These are phyloP conservation scores for Morphnarchus princeps DNA, from an alignment of 2,113 vertebrate genomes.

Conservation along the genomic window DNA sequence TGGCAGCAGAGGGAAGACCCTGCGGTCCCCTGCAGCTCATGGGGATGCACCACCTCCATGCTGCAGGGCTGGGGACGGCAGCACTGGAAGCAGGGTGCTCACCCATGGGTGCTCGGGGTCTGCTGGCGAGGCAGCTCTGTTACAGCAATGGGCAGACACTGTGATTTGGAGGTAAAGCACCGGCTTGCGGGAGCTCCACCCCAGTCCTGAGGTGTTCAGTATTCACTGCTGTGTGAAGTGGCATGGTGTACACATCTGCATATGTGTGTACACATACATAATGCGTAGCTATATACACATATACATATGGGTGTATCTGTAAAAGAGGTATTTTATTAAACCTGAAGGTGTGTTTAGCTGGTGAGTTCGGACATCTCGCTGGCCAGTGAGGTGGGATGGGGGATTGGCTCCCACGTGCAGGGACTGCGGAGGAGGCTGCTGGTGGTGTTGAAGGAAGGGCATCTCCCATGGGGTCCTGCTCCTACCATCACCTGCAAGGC, in stretches of 20 bases:
- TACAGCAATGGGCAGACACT: not conserved
- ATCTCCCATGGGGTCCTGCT: no score
- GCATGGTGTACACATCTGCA: fast-evolving
- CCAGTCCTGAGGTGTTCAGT: not conserved
- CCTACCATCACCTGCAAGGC: not conserved
- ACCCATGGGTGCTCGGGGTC: not conserved
- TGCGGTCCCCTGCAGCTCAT: not conserved
- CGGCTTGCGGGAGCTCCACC: not conserved
- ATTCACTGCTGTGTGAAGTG: not conserved
- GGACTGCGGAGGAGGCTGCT: fast-evolving
- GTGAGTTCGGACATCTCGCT: fast-evolving
- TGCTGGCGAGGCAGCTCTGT: not conserved
- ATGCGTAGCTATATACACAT: fast-evolving
- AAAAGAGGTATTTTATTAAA: slow-evolving; percentile 24
- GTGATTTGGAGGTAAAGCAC: not conserved
- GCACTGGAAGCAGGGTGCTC: not conserved
- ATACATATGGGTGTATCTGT: not conserved
- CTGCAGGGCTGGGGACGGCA: not conserved
- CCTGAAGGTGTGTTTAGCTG: not conserved
- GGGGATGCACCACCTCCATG: fast-evolving
- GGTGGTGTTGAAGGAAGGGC: not conserved
- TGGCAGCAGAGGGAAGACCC: not conserved
- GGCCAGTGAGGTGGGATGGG: fast-evolving
- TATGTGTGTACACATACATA: fast-evolving
- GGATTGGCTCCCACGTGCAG: fast-evolving